These are phyloP conservation scores for Carpatolechia fugitivella DNA, from an alignment of 2,888 invertebrate genomes.

Conservation along the genomic window DNA sequence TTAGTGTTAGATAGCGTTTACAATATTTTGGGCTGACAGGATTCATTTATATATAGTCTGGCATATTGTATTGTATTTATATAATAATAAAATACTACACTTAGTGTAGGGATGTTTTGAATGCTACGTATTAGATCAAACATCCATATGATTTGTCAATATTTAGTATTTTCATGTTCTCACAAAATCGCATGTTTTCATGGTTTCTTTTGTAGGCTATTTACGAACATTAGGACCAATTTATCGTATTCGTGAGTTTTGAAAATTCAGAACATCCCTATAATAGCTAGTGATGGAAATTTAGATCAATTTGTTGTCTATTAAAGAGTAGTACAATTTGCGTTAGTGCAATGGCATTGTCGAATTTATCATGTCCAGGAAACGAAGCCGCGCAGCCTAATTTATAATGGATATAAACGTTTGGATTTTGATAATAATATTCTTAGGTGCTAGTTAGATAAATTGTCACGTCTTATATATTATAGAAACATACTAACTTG, in stretches of 20 bases:
- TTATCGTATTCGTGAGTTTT: not conserved
- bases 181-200: no score
- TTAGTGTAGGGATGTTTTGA: no score
- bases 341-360: slow-evolving; percentile 22
- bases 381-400: not conserved
- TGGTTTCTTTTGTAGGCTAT: not conserved
- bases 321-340: slow-evolving; percentile 55
- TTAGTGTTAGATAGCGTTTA: no score
- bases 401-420: not conserved
- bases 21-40: no score
- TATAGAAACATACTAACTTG: slow-evolving; percentile 2
- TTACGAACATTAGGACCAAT: not conserved
- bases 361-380: slow-evolving; percentile 12
- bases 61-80: no score
- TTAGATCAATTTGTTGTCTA: slow-evolving; percentile 42
- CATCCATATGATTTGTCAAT: no score
- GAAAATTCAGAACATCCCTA: not conserved
- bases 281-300: slow-evolving; percentile 11
- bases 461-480: not conserved
- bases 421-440: slow-evolving; percentile 16
- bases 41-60: no score
- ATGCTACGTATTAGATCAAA: no score
- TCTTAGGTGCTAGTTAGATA: slow-evolving; percentile 14
- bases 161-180: no score
- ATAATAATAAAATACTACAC: no score